These are phyloP conservation scores for Cherax quadricarinatus DNA, from an alignment of 1,140 invertebrate genomes.

Conservation along the genomic window DNA sequence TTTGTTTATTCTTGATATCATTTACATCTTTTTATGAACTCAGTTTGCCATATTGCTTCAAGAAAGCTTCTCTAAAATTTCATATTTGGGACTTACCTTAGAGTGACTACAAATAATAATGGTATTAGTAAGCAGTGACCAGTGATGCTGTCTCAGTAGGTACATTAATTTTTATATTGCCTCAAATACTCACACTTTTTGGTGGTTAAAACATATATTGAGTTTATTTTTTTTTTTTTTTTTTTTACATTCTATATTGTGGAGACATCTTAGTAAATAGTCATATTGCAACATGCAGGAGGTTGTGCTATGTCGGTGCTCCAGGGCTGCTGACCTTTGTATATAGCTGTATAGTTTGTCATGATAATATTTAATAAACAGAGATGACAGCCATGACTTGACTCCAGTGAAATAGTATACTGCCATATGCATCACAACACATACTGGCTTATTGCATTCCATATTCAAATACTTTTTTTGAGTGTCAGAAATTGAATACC, in stretches of 20 bases:
- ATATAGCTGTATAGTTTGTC: conserved; percentile 64
- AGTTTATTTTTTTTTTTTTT: neutral
- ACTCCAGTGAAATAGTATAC: conserved; percentile 42
- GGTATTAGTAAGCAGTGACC: conserved; percentile 32
- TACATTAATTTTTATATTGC: conserved; percentile 42
- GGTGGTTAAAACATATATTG: conserved; percentile 43
- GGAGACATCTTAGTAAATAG: conserved; percentile 23
- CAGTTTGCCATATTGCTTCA: conserved; percentile 39
- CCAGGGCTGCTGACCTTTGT: conserved; percentile 54
- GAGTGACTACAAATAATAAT: conserved; percentile 22
- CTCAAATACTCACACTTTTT: conserved; percentile 57
- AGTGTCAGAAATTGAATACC: conserved; percentile 46
- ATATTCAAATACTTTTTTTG: conserved; percentile 47
- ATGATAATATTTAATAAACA: conserved; percentile 56
- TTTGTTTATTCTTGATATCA: conserved; percentile 17
- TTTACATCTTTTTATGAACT: conserved; percentile 15
- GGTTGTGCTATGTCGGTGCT: conserved; percentile 64
- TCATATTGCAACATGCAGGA: conserved; percentile 51
- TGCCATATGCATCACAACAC: conserved; percentile 56
- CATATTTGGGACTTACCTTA: conserved; percentile 34
- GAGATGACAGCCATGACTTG: conserved; percentile 41
- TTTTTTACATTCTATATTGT: conserved; percentile 15
- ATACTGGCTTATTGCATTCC: conserved; percentile 58
- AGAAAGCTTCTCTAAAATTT: conserved; percentile 21
- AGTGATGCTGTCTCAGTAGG: conserved; percentile 15